Evolutionary conservation across 2,888 invertebrate species (phyloP), one percentile per base, ranked within the genome.

Genomic region (Agrochola litura): DNA sequence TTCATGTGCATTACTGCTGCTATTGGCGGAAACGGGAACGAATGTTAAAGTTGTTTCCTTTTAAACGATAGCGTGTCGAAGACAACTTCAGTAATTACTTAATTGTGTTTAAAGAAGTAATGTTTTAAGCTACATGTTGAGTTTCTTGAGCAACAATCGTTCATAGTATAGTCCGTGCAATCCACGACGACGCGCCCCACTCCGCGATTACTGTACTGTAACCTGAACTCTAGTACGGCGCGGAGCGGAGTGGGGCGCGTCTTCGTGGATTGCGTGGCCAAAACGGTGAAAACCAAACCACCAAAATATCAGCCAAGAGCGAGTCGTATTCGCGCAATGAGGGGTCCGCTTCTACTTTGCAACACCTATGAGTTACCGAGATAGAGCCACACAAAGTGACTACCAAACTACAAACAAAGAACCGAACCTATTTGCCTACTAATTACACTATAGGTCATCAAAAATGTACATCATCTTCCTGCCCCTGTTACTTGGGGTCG

Each of bases 1-100:
- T 56, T 16, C 14, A 43, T 16, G 37, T 58, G 30, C 25, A 58
- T 14, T 19, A 49, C 30, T 67, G 43, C 65, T 52, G 22, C 25
- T 49, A 4, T 60, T 52, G 65, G 56, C 60, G 65, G 65, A 81
- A 79, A 66, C 65, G 60, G 74, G 46, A 79, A 80, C 43, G 22
- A 79, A 30, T 54, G 22, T 25, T 67, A 41, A 52, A 46, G 25
- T 60, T 54, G 37, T 60, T 46, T 58, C 52, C 12, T 30, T 73
- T 56, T 8, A 49, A 74, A 49, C 61, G 63, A 41, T 61, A 67
- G 56, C 81, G 43, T 67, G 81, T 37, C 25, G 25, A 76, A 68
- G 46, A 63, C 46, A 41, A 30, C 56, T 43, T 16, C 30, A 22
- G 22, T 67, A 67, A 68, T 56, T 14, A 67, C 22, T 46, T 46